Base-by-base conservation (phyloP, 1,140 invertebrate genomes). In the Macrostomum lignano region DNA sequence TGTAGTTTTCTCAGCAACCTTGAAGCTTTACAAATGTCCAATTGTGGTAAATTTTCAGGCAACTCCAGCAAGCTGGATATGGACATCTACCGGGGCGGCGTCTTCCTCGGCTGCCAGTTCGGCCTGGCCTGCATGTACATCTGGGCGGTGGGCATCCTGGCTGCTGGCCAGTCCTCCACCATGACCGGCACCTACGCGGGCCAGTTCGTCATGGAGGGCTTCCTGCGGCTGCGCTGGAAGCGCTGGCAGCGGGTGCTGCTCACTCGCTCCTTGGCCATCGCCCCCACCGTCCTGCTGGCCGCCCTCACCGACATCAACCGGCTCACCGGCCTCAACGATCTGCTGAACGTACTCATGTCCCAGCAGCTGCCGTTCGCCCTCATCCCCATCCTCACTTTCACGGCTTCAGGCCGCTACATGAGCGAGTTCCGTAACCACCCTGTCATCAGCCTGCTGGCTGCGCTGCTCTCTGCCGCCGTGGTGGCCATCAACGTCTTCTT, bases 311-410 rank as follows among this genome's bases (percentile, higher is more conserved):
- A 71, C 31, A 70, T 84, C 41, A 48, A 68, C 13, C 65, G 78
- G 40, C 52, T 86, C 23, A 74, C 72, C 14, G 59, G 56, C 11
- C 70, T 86, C 69, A 86, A 86, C 48, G 77, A 84, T 48, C 58
- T 74, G n/a, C 56, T 86, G 1, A 86, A 86, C 55, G 74, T 74
- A 2, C 62, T 81, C 3, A 81, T 81, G 75, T 72, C 69, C 38
- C 54, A 81, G 1, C 75, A 79, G 45, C 44, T 64, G 17, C 61
- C 61, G 3, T 64, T 64, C 42, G 61, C 79, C 10, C 65, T 75
- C 6, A 55, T 86, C 35, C 78, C 79, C 11, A 72, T 74, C 0
- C 67, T 84, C 17, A 74, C 76, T 1, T 84, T 86, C 45, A 82
- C 76, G 0, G 72, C 72, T 32, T 71, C 72, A 42, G 50, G 54